phyloP scores from a whole-genome alignment of 1,140 invertebrate genomes.

The Leptinotarsa defecta region DNA sequence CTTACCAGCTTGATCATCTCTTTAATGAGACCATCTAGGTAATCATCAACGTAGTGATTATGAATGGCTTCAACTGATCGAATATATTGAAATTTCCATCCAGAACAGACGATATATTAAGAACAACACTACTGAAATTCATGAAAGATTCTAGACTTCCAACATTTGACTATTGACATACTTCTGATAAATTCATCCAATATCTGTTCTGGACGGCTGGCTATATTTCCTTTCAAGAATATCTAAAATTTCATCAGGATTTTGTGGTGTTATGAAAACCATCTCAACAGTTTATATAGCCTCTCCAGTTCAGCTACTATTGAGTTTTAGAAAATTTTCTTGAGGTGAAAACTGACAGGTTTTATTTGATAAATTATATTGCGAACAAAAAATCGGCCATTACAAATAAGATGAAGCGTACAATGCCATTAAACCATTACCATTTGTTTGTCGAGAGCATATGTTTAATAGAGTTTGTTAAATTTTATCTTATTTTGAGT shows the following conservation, averaged over 20 bases:
- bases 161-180: background rate
- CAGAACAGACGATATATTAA: background rate
- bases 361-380: background rate
- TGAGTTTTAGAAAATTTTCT: background rate
- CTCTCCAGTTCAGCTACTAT: background rate
- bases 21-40: background rate
- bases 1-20: background rate
- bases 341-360: background rate
- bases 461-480: background rate
- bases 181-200: slow-evolving; percentile 9
- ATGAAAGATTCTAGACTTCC: background rate
- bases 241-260: background rate
- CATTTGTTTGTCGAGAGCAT: background rate
- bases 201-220: background rate
- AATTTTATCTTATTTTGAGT: background rate
- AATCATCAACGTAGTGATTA: background rate
- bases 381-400: background rate
- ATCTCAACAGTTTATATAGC: background rate
- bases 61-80: background rate
- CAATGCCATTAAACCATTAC: background rate
- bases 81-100: background rate
- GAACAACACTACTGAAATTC: background rate
- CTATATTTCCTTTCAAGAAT: background rate
- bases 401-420: background rate
- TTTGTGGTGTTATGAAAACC: background rate